Evolutionary conservation across 2,113 vertebrate genomes (phyloP), one percentile per base, ranked within the genome.

Genomic region (Solenodon paradoxus): DNA sequence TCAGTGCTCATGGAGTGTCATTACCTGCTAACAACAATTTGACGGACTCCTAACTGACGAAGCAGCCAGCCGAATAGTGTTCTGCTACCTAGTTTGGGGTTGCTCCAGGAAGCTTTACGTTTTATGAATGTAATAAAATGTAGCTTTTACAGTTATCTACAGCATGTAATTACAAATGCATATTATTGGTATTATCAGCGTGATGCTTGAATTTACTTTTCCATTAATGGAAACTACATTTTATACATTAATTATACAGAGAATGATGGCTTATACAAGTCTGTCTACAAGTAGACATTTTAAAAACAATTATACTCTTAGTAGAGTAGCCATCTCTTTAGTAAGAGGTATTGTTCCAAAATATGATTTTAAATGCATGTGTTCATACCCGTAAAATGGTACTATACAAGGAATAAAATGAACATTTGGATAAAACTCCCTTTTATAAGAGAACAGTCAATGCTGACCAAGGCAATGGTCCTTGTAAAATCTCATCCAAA

Each of bases 71-170:
- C 66, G 28, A 13, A 15, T 7, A 1, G 59, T 6, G 2, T 17
- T 0, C 63, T 2, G 49, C 55, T 2, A 0, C 10, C 55, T 0
- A 0, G 7, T 7, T 61, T 75, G 28, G 32, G 35, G 59, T 22
- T 13, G 79, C 90, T 71, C 88, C 66, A 20, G 71, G 75, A 66
- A 75, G 16, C 57, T 64, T 81, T 84, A 71, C 38, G 0, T 63
- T 79, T 95, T 95, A 96, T 93, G 59, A 93, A 79, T 7, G 59
- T 79, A 64, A 96, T 97, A 96, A 96, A 96, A 64, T 40, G 82
- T 63, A 66, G 82, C 83, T 86, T 75, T 79, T 68, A 83, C 64
- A 61, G 45, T 83, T 55, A 64, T 32, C 82, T 87, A 5, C 75
- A 55, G 75, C 40, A 11, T 81, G 84, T 61, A 66, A 96, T 84